phyloP scores from a whole-genome alignment of 2,888 invertebrate genomes.

The Cephus nigrinus region DNA sequence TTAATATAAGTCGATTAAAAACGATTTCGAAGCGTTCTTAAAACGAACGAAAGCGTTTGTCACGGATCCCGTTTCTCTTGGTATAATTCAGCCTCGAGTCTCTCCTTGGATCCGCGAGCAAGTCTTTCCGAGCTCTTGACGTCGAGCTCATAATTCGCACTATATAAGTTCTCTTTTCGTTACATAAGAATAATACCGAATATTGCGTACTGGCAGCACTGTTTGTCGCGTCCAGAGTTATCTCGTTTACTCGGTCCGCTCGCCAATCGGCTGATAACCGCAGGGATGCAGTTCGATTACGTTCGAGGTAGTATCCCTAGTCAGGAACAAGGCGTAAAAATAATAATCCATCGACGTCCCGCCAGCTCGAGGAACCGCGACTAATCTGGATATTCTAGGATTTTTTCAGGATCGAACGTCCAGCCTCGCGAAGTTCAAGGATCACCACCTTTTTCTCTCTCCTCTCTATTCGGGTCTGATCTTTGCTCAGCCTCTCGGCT shows the following conservation, averaged over 20 bases:
- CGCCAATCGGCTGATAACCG: not conserved
- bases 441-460: not conserved
- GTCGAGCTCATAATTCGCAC: not conserved
- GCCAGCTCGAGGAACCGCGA: not conserved
- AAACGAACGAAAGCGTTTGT: not conserved
- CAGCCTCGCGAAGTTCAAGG: not conserved
- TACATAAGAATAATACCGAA: constrained; percentile 37
- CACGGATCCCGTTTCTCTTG: not conserved
- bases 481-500: not conserved
- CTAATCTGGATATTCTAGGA: not conserved
- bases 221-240: constrained; percentile 41
- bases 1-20: not conserved
- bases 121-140: not conserved
- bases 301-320: not conserved
- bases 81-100: not conserved
- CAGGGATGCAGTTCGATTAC: not conserved
- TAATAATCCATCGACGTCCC: not conserved
- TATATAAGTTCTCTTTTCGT: constrained; percentile 4
- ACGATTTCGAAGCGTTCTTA: not conserved
- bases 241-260: constrained; percentile 1
- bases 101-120: not conserved
- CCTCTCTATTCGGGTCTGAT: not conserved
- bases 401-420: not conserved
- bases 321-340: not conserved
- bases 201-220: constrained; percentile 57